These are phyloP conservation scores for Ectropis grisescens DNA, from an alignment of 1,140 invertebrate species.

Conservation along the genomic window DNA sequence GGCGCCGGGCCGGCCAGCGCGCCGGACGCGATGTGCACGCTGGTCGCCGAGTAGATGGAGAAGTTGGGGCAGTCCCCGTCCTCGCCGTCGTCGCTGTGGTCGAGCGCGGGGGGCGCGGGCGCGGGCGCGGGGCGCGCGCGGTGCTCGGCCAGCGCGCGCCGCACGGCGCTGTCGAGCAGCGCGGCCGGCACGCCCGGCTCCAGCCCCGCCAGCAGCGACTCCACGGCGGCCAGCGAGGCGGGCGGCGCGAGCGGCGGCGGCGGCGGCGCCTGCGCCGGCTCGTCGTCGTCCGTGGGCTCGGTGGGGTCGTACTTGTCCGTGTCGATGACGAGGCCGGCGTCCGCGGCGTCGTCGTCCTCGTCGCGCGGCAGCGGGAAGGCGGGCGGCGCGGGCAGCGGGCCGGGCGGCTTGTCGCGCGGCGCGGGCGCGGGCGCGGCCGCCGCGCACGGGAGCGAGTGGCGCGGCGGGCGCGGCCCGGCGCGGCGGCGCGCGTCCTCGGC, in stretches of 20 bases:
- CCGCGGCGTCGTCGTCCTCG: slow-evolving; percentile 75
- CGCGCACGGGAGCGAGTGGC: too few species aligned
- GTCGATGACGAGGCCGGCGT: slow-evolving; percentile 77
- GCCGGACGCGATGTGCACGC: slow-evolving; percentile 79
- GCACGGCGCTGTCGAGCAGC: slow-evolving; percentile 46
- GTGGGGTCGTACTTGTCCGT: slow-evolving; percentile 75
- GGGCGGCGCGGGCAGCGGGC: slow-evolving; percentile 71
- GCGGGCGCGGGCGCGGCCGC: not conserved
- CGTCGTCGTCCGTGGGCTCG: slow-evolving; percentile 73
- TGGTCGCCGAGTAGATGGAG: slow-evolving; percentile 84
- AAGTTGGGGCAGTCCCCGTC: slow-evolving; percentile 86
- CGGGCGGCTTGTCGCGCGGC: slow-evolving; percentile 1
- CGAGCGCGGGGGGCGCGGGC: slow-evolving; percentile 5
- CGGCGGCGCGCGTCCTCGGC: not conserved
- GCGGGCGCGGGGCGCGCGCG: slow-evolving; percentile 30
- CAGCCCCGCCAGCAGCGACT: slow-evolving; percentile 20
- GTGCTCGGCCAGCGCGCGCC: slow-evolving; percentile 48
- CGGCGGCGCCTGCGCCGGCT: slow-evolving; percentile 11
- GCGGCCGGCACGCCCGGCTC: slow-evolving; percentile 33
- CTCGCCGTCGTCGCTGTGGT: slow-evolving; percentile 67
- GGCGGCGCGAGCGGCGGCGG: not conserved
- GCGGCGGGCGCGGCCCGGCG: slow-evolving; percentile 35
- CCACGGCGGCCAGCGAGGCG: not conserved
- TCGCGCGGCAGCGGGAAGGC: slow-evolving; percentile 66
- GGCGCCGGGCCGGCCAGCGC: slow-evolving; percentile 12